Percentiles rank a stretch among this genome's conserved stretches.
These are phyloP conservation scores for Ptilonorhynchus violaceus DNA, from an alignment of 2,113 vertebrate species.

Conservation along the genomic window DNA sequence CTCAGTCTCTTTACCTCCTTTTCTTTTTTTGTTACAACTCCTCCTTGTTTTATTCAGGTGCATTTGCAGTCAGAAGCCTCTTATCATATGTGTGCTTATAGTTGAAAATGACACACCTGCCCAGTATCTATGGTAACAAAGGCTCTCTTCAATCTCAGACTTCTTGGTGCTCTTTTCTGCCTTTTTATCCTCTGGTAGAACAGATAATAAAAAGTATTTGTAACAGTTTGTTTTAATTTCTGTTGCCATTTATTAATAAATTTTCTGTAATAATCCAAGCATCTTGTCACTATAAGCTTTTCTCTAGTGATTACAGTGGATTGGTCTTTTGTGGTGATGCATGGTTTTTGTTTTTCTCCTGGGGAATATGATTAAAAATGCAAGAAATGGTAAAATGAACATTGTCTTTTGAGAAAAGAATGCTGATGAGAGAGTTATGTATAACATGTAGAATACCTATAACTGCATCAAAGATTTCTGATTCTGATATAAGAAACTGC, in stretches of 20 bases:
- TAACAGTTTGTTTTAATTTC: conserved; percentile 28
- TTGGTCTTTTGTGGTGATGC: neutral
- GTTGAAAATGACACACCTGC: conserved; percentile 71
- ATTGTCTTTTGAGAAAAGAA: neutral
- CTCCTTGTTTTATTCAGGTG: conserved; percentile 67
- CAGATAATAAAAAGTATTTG: neutral
- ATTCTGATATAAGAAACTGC: neutral
- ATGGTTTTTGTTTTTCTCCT: neutral
- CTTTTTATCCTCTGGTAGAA: conserved; percentile 53
- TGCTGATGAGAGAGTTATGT: neutral
- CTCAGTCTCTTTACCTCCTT: neutral
- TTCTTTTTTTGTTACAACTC: neutral
- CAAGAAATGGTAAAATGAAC: neutral
- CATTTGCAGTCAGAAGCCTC: conserved; percentile 58
- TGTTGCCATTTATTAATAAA: neutral
- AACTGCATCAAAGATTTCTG: neutral
- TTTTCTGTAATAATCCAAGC: neutral
- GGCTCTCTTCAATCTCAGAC: conserved; percentile 63
- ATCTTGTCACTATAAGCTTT: neutral
- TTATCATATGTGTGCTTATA: conserved; percentile 67
- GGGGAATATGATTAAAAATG: neutral
- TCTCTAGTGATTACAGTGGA: neutral
- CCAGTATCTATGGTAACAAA: conserved; percentile 79
- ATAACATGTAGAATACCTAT: neutral
- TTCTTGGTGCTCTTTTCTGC: conserved; percentile 62